Conservation (phyloP, 2,113 vertebrate species). For the Oncorhynchus kisutch region DNA sequence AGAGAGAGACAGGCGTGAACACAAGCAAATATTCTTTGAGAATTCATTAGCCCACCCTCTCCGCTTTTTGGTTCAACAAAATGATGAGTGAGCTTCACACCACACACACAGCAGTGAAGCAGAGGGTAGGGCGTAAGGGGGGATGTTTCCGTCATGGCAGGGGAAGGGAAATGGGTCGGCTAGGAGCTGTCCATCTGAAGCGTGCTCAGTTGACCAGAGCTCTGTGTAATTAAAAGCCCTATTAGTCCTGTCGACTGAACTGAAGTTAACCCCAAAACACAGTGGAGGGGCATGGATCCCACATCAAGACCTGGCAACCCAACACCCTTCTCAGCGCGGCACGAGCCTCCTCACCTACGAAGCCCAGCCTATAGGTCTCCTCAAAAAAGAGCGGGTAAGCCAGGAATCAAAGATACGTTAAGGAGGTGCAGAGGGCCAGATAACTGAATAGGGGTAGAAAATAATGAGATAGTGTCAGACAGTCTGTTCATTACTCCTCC, state of each 20-base stretch:
- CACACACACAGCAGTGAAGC: too few relatives aligned
- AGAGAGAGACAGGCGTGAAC: neutral
- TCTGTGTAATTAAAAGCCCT: slow-evolving; percentile 58
- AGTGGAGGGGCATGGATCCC: neutral
- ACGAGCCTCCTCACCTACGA: neutral
- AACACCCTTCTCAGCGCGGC: neutral
- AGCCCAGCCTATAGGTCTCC: neutral
- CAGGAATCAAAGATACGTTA: slow-evolving; percentile 15
- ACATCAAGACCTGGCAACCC: slow-evolving; percentile 21
- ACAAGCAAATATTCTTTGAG: neutral
- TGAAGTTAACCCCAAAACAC: slow-evolving; percentile 27
- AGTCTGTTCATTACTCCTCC: slow-evolving; percentile 33
- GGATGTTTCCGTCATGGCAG: neutral
- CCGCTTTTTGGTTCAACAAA: too few relatives aligned
- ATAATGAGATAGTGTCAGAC: slow-evolving; percentile 46
- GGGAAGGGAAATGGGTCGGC: slow-evolving; percentile 5
- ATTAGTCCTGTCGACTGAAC: slow-evolving; percentile 39
- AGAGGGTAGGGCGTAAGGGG: neutral
- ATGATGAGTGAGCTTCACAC: too few relatives aligned
- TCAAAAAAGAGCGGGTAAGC: neutral
- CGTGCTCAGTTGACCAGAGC: slow-evolving; percentile 54
- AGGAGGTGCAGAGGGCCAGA: slow-evolving; percentile 1
- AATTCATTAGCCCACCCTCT: neutral
- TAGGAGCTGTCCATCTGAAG: slow-evolving; percentile 27
- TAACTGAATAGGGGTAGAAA: neutral